Base-by-base conservation (phyloP, 1,140 invertebrate species). In the Drosophila micromelanica region DNA sequence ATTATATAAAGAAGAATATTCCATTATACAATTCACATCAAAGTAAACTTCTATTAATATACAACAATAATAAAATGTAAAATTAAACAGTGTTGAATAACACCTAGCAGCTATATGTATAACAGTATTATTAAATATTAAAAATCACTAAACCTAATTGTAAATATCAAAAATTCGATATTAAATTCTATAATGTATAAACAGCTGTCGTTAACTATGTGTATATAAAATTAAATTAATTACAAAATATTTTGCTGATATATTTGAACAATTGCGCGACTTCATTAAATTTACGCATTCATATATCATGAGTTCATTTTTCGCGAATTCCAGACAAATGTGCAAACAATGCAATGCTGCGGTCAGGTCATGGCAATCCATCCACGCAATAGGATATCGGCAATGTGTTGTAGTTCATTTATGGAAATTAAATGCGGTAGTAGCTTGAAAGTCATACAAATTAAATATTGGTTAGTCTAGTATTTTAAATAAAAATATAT, bases 221-320 rank as follows among this genome's bases (percentile, higher is more conserved):
- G 30, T 32, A 7, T 32, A 32, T 13, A 40, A 49, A 56, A 54
- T 56, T 55, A 54, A 59, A 69, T 64, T 61, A 70, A 72, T 76
- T 63, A 59, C 38, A 38, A 37, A 43, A 56, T 57, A 51, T 38
- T 64, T 54, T 38, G 35, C 54, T 37, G 40, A 11, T 45, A 54
- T 72, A 67, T 87, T 78, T 86, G 43, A 69, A 69, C 63, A 86
- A 86, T 76, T 87, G 63, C 78, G 75, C 75, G 70, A 86, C 78
- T 82, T 86, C 71, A 86, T 86, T 81, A 72, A 87, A 52, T 81
- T 67, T 11, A 9, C 43, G 56, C 81, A 78, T 86, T 59, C 81
- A 81, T 86, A 48, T 76, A 75, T 86, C 82, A 86, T 49, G 67
- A 56, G 9, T 49, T 45, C 57, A 48, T 78, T 81, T 72, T 72